These are phyloP conservation scores for Euwallacea similis DNA, from an alignment of 1,140 invertebrate species.

Conservation along the genomic window DNA sequence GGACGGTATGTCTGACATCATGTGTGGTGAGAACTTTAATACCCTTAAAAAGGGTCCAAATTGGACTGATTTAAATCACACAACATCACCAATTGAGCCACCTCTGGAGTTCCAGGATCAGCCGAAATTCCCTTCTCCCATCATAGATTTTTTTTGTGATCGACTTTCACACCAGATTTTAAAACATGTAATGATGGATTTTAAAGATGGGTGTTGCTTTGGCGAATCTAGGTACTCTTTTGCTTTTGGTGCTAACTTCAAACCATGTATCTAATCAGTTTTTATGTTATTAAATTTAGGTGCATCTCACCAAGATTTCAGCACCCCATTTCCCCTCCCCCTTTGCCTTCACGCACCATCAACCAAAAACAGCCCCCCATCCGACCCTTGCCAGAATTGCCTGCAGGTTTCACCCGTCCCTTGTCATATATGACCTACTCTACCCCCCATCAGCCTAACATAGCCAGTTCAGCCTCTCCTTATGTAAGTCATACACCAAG, in stretches of 20 bases:
- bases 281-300: too few species aligned
- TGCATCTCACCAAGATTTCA: not conserved
- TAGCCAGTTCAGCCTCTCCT: slow-evolving; percentile 31
- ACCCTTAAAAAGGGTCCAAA: slow-evolving; percentile 76
- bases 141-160: slow-evolving; percentile 46
- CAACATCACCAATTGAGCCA: slow-evolving; percentile 70
- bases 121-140: slow-evolving; percentile 35
- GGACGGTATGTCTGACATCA: slow-evolving; percentile 66
- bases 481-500: slow-evolving; percentile 54
- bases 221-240: not conserved
- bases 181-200: slow-evolving; percentile 46
- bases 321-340: slow-evolving; percentile 25
- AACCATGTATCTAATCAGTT: too few species aligned
- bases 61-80: slow-evolving; percentile 55
- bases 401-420: slow-evolving; percentile 9
- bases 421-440: slow-evolving; percentile 15
- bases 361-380: slow-evolving; percentile 43
- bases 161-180: slow-evolving; percentile 45
- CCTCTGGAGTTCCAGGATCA: slow-evolving; percentile 78
- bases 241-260: too few species aligned
- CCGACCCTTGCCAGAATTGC: slow-evolving; percentile 21
- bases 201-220: slow-evolving; percentile 30
- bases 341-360: slow-evolving; percentile 25
- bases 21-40: slow-evolving; percentile 78
- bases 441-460: slow-evolving; percentile 2